These are phyloP conservation scores for Amphipyra tragopoginis DNA, from an alignment of 2,888 invertebrate species.

Conservation along the genomic window DNA sequence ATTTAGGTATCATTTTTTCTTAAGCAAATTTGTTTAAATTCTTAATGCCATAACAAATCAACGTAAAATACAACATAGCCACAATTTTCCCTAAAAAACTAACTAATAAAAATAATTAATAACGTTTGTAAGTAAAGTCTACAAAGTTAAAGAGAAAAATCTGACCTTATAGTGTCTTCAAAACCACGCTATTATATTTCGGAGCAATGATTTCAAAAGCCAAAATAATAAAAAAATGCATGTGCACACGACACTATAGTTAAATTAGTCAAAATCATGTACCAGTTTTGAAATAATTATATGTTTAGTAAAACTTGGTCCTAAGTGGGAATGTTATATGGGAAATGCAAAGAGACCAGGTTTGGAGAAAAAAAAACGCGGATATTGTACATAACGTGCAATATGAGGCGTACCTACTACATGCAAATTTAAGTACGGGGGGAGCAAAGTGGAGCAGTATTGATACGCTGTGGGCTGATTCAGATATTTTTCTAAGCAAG, in stretches of 20 bases:
- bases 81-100: no score
- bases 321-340: background rate
- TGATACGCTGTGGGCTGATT: no score
- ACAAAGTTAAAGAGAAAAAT: conserved; percentile 45
- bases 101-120: background rate
- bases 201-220: conserved; percentile 39
- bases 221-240: conserved; percentile 18
- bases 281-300: conserved; percentile 11
- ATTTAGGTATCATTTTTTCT: no score
- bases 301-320: background rate
- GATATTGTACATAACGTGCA: no score
- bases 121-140: conserved; percentile 49
- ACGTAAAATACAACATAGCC: no score
- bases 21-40: no score
- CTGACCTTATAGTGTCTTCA: conserved; percentile 56
- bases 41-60: no score
- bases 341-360: background rate
- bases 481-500: no score
- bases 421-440: no score
- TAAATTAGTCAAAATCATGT: conserved; percentile 46
- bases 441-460: no score
- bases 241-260: conserved; percentile 47
- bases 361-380: no score
- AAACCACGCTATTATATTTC: conserved; percentile 37
- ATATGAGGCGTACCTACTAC: no score